Base-by-base conservation (phyloP, 2,888 invertebrate genomes). In the Synergus gifuensis region DNA sequence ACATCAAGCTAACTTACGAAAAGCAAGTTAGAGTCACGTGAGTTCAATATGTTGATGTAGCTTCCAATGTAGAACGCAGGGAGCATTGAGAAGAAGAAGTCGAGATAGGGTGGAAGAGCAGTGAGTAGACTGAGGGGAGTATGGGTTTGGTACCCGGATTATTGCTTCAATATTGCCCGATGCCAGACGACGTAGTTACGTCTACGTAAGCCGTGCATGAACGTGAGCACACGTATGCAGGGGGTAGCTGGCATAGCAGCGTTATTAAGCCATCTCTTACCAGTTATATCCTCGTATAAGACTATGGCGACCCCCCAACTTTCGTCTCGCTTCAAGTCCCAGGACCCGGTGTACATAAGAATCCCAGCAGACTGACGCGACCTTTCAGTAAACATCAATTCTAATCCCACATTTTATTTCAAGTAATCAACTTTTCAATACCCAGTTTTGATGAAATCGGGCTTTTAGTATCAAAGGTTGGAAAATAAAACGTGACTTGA, bases 221-320 rank as follows among this genome's bases (percentile, higher is more conserved):
- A 85, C 81, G 79, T 84, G 84, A 83, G 82, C 82, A 83, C 83
- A 84, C 82, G 85, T 86, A 82, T 81, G 49, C 73, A 78, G 79
- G 80, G 82, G 83, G 76, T 83, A 76, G 83, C 86, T 84, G 85
- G 86, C 86, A 86, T 85, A 83, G 86, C 87, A 83, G 83, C 87
- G 89, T 91, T 90, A 91, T 91, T 91, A 90, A 90, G 88, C 90
- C 89, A 89, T 91, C 89, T 88, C 89, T 91, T 89, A 90, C 86
- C 86, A 86, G 88, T 90, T 90, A 87, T 88, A 89, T 86, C 87
- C 86, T 80, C 83, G 82, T 86, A 81, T 82, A 86, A 85, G 85
- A 81, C 84, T 81, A 85, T 81, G 78, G 80, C 78, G 80, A 82
- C 79, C 80, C 82, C 80, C 82, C 28, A 81, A 77, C 76, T 80